Evolutionary conservation across 2,113 vertebrate genomes (phyloP).

Genomic region (Nyctibius bracteatus): DNA sequence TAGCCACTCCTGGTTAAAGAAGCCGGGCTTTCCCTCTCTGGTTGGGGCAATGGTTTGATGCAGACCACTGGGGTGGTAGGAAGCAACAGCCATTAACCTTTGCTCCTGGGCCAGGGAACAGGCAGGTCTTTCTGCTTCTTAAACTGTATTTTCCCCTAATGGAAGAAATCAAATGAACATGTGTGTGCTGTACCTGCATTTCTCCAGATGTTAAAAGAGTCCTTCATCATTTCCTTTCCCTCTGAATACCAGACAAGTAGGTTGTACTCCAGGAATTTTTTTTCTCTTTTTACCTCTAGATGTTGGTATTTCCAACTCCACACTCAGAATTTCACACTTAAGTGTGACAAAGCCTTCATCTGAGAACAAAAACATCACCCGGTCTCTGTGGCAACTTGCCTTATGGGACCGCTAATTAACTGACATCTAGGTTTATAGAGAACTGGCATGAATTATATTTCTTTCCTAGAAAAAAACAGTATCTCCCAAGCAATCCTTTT

Average conservation of each 20-base stretch:
- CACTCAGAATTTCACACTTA: background rate
- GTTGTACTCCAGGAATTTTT: background rate
- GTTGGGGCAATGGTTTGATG: background rate
- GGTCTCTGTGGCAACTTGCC: background rate
- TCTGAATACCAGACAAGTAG: background rate
- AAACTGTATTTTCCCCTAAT: background rate
- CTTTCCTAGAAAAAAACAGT: background rate
- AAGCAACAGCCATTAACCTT: background rate
- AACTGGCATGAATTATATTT: background rate
- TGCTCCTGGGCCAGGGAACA: background rate
- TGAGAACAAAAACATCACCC: background rate
- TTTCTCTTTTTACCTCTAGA: background rate
- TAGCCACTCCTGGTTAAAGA: background rate
- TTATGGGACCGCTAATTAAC: background rate
- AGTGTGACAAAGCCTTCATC: background rate
- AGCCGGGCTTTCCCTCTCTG: background rate
- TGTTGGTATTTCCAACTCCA: background rate
- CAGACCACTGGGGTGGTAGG: background rate
- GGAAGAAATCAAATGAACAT: background rate
- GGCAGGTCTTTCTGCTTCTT: background rate
- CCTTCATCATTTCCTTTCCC: background rate
- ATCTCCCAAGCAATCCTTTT: background rate
- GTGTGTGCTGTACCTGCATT: background rate
- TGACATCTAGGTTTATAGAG: background rate
- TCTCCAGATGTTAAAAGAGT: background rate